These are phyloP conservation scores for Brienomyrus brachyistius DNA, from an alignment of 2,113 vertebrate genomes.

Conservation along the genomic window DNA sequence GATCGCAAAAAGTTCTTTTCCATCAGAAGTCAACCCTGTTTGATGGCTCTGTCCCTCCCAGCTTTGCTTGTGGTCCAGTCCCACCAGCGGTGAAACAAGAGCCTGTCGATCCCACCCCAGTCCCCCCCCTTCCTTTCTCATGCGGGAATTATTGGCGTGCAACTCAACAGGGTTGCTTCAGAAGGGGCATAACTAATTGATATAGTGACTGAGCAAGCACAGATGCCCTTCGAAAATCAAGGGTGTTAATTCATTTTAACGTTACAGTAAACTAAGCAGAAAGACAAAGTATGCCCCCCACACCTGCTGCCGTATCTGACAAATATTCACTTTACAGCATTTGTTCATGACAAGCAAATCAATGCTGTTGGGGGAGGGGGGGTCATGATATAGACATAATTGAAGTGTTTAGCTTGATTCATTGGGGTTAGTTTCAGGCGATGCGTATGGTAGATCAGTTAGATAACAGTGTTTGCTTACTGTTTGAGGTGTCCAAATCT, in stretches of 20 bases:
- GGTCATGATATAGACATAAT: slow-evolving; percentile 52
- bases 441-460: slow-evolving; percentile 33
- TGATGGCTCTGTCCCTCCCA: not conserved
- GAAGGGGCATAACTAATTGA: not conserved
- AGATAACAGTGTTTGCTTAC: not conserved
- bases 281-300: not conserved
- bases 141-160: not conserved
- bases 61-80: slow-evolving; percentile 6
- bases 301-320: not conserved
- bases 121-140: not conserved
- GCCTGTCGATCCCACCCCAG: too few relatives aligned
- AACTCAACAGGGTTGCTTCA: not conserved
- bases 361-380: slow-evolving; percentile 1
- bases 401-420: slow-evolving; percentile 58
- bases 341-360: slow-evolving; percentile 12
- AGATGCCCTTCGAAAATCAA: not conserved
- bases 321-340: slow-evolving; percentile 7
- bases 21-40: not conserved
- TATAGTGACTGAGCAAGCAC: slow-evolving; percentile 3
- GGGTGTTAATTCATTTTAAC: not conserved
- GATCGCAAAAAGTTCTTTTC: not conserved
- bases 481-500: not conserved
- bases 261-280: slow-evolving; percentile 6
- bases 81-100: not conserved
- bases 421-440: slow-evolving; percentile 60